Percentiles rank a stretch among this genome's conserved stretches.
These are phyloP conservation scores for Bugulina stolonifera DNA, from an alignment of 2,888 invertebrate species.

Conservation along the genomic window DNA sequence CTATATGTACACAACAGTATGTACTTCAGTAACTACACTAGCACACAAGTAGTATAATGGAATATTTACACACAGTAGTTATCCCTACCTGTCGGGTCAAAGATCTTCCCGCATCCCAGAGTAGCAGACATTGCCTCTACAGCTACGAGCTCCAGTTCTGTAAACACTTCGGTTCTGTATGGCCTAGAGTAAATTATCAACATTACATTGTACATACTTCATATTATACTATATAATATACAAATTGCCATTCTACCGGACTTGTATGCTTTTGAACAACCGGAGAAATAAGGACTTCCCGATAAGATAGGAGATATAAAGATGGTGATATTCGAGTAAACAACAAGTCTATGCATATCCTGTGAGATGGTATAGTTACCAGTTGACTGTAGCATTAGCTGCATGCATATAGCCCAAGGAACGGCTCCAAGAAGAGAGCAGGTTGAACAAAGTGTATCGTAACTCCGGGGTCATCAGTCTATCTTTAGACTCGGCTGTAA, in stretches of 20 bases:
- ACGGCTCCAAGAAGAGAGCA: conserved; percentile 92
- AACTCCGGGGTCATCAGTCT: conserved; percentile 80
- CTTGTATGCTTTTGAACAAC: neutral
- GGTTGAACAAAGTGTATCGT: conserved; percentile 76
- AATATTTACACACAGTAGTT: too few relatives aligned
- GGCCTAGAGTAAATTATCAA: too few relatives aligned
- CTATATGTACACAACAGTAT: too few relatives aligned
- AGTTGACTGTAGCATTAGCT: conserved; percentile 15
- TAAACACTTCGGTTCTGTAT: conserved; percentile 33
- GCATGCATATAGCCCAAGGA: conserved; percentile 62
- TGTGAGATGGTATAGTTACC: neutral
- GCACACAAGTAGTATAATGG: too few relatives aligned
- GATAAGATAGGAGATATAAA: too few relatives aligned
- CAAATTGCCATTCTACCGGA: neutral
- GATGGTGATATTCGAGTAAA: too few relatives aligned
- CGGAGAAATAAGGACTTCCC: too few relatives aligned
- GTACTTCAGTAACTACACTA: too few relatives aligned
- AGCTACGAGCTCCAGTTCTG: conserved; percentile 58
- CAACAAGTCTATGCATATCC: too few relatives aligned
- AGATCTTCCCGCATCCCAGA: conserved; percentile 90
- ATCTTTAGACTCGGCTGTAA: conserved; percentile 56
- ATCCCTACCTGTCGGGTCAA: conserved; percentile 68
- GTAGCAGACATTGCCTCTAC: conserved; percentile 87
- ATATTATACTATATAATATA: neutral
- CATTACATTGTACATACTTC: too few relatives aligned